Conservation (phyloP, 2,888 invertebrate species). For the Gibbula magus region DNA sequence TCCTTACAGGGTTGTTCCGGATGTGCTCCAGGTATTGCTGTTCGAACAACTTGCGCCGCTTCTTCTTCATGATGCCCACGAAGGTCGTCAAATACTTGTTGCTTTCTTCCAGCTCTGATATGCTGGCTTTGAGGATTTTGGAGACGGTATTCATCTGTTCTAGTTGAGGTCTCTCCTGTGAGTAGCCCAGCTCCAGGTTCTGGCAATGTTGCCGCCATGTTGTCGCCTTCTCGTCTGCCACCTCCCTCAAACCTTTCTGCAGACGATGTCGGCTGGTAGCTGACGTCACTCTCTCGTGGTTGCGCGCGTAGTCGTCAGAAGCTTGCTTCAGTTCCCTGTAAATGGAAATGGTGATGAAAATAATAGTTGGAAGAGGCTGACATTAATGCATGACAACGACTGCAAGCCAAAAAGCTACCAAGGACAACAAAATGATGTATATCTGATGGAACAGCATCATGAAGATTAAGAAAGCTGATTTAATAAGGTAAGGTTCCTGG, state of each 20-base stretch:
- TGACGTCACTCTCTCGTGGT: background rate
- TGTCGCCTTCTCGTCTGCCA: background rate
- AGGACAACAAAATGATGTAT: too few relatives aligned
- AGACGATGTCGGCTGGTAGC: background rate
- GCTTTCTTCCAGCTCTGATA: background rate
- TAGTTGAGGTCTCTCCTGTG: background rate
- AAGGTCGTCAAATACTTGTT: background rate
- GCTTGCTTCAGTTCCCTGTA: background rate
- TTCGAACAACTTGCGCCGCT: background rate
- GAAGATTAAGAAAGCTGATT: too few relatives aligned
- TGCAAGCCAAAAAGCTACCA: too few relatives aligned
- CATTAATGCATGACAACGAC: too few relatives aligned
- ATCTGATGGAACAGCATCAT: too few relatives aligned
- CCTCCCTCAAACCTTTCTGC: background rate
- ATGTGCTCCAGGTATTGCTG: background rate
- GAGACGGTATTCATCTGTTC: background rate
- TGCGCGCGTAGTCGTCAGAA: background rate
- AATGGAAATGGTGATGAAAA: too few relatives aligned
- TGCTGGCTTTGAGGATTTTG: background rate
- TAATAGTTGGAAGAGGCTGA: too few relatives aligned
- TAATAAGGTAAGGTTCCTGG: too few relatives aligned
- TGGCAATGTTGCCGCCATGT: background rate
- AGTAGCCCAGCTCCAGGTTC: conserved; percentile 4
- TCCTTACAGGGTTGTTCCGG: background rate
- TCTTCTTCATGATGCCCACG: background rate